phyloP scores from a whole-genome alignment of 1,140 invertebrate genomes.

The Listronotus bonariensis region DNA sequence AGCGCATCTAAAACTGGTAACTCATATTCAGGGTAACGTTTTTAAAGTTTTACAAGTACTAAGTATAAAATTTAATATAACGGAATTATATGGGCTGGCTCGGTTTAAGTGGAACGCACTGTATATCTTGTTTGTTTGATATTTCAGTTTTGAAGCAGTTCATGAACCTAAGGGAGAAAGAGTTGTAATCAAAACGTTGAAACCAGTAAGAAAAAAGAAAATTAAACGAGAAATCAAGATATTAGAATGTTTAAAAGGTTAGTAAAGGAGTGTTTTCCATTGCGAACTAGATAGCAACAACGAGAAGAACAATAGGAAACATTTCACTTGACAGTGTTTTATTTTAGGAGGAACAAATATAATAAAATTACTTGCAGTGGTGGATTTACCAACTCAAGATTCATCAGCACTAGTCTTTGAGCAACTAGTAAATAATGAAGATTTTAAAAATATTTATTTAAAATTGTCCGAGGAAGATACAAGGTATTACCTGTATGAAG shows the following conservation, averaged over 20 bases:
- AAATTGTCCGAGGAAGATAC: constrained; percentile 79
- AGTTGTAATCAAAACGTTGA: constrained; percentile 55
- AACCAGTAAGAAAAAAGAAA: constrained; percentile 84
- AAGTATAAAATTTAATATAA: too few relatives aligned
- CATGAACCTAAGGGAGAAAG: constrained; percentile 36
- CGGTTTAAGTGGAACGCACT: too few relatives aligned
- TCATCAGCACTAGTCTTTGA: constrained; percentile 81
- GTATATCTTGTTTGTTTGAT: not conserved
- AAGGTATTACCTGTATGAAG: constrained; percentile 86
- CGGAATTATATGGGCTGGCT: too few relatives aligned
- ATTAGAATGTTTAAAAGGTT: constrained; percentile 72
- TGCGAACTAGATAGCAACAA: not conserved
- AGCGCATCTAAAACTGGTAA: too few relatives aligned
- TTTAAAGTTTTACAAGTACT: too few relatives aligned
- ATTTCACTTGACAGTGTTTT: too few relatives aligned
- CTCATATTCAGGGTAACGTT: too few relatives aligned
- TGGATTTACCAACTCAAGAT: constrained; percentile 65
- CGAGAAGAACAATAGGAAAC: too few relatives aligned
- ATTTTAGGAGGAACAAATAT: constrained; percentile 70
- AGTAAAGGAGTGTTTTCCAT: not conserved
- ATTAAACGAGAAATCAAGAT: constrained; percentile 86
- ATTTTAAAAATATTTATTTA: constrained; percentile 83
- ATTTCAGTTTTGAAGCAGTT: constrained; percentile 29
- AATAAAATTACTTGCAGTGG: constrained; percentile 72
- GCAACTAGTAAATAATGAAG: constrained; percentile 86